Conservation (phyloP, 2,113 vertebrate species). For the Caranx ignobilis region DNA sequence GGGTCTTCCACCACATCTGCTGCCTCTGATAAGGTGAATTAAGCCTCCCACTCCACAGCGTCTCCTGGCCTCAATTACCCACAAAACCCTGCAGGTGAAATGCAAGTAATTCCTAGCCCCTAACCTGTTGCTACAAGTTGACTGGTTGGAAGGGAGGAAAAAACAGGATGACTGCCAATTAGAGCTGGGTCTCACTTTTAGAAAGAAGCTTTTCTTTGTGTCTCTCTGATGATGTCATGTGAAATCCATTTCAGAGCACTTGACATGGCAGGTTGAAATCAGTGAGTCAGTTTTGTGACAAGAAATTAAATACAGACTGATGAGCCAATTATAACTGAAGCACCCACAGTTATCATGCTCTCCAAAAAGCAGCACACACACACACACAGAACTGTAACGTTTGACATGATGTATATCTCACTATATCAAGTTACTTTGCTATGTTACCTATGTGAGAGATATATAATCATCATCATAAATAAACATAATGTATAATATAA, state of each 20-base stretch:
- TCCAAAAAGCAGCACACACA: not conserved
- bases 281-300: not conserved
- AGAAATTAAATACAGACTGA: not conserved
- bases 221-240: slow-evolving; percentile 12
- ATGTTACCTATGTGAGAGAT: too few species aligned
- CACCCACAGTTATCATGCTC: not conserved
- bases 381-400: too few species aligned
- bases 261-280: slow-evolving; percentile 9
- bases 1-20: slow-evolving; percentile 61
- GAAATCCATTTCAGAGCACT: not conserved
- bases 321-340: not conserved
- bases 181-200: slow-evolving; percentile 10
- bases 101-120: slow-evolving; percentile 50
- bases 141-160: slow-evolving; percentile 32
- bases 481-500: too few species aligned
- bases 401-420: too few species aligned
- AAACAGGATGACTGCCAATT: slow-evolving; percentile 38
- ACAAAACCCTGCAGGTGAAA: slow-evolving; percentile 68
- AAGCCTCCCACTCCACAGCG: slow-evolving; percentile 33
- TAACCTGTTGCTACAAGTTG: slow-evolving; percentile 28
- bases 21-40: slow-evolving; percentile 68
- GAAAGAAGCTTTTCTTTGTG: not conserved
- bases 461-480: too few species aligned
- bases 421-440: too few species aligned
- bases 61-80: slow-evolving; percentile 68